A percentile compares a stretch with the other conserved stretches of the same genome.
Conservation (phyloP, 2,113 vertebrate species). For the Meles meles region DNA sequence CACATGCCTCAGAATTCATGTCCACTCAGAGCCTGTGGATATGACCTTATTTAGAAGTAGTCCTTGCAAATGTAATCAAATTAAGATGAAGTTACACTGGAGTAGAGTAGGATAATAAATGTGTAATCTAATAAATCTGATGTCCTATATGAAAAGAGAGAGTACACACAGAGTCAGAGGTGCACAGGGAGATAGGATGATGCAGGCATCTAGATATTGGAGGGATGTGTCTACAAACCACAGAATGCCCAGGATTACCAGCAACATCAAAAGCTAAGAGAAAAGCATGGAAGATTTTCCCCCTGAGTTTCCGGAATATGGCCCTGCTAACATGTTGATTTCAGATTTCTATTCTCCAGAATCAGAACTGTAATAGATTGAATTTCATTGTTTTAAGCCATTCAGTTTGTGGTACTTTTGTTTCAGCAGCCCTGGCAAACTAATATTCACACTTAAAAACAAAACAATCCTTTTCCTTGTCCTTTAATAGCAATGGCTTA, state of each 20-base stretch:
- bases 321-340: not conserved
- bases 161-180: not conserved
- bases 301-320: not conserved
- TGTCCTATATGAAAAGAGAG: not conserved
- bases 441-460: not conserved
- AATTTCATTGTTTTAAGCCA: not conserved
- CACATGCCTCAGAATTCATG: not conserved
- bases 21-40: not conserved
- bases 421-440: not conserved
- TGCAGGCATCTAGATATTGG: not conserved
- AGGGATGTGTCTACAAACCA: not conserved
- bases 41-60: not conserved
- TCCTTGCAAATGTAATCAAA: not conserved
- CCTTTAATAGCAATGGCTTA: not conserved
- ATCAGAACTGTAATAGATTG: not conserved
- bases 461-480: not conserved
- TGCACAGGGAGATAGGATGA: not conserved
- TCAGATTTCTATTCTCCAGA: not conserved
- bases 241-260: not conserved
- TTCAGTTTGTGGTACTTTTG: not conserved
- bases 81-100: not conserved
- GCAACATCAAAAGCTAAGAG: not conserved
- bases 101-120: not conserved
- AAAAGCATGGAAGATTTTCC: not conserved
- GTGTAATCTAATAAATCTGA: not conserved